phyloP scores from a whole-genome alignment of 2,888 invertebrate genomes.

The Endomychus coccineus region DNA sequence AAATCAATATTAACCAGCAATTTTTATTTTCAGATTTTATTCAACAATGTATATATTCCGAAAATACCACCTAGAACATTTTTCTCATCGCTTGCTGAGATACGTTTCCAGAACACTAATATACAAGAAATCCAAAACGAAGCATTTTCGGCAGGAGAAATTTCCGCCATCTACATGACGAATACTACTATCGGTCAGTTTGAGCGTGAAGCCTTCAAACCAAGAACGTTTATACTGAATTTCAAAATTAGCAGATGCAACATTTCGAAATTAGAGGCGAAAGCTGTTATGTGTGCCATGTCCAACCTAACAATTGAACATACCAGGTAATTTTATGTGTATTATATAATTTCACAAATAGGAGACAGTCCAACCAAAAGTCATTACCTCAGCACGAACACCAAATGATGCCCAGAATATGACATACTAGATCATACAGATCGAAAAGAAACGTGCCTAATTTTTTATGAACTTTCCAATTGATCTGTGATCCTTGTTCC shows the following conservation, averaged over 20 bases:
- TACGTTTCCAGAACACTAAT: conserved; percentile 50
- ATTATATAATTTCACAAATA: no score
- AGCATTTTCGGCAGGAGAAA: conserved; percentile 61
- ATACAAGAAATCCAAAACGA: conserved; percentile 52
- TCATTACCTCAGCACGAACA: no score
- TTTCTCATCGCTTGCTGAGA: conserved; percentile 55
- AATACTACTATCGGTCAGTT: conserved; percentile 56
- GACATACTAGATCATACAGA: no score
- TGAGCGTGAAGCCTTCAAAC: conserved; percentile 57
- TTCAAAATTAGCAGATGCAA: conserved; percentile 54
- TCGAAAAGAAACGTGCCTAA: no score
- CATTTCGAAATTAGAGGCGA: conserved; percentile 49
- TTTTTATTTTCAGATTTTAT: conserved; percentile 52
- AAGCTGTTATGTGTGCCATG: conserved; percentile 57
- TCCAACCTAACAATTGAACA: conserved; percentile 57
- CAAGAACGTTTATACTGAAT: conserved; percentile 53
- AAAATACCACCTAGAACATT: conserved; percentile 56
- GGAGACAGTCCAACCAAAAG: no score
- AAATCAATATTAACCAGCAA: no score
- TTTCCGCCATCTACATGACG: conserved; percentile 54
- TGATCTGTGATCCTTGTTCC: no score
- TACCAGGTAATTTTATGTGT: conserved; percentile 49
- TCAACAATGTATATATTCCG: conserved; percentile 53
- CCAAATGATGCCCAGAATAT: no score
- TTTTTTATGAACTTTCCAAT: no score